Conservation (phyloP, 2,113 vertebrate genomes). For the Bos taurus region ARS-UCD2.0 NC_037333.1:27753501-27754000, state of each 20-base stretch:
- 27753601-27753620: conserved; percentile 61
- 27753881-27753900: not conserved
- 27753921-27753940: not conserved
- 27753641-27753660: conserved; percentile 55
- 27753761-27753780: conserved; percentile 52
- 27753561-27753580: conserved; percentile 57
- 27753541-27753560: conserved; percentile 36
- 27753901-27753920: not conserved
- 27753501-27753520: conserved; percentile 47
- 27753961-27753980: not conserved
- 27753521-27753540: conserved; percentile 43
- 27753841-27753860: not conserved
- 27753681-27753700: conserved; percentile 48
- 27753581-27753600: conserved; percentile 51
- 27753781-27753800: conserved; percentile 30
- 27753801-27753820: not conserved
- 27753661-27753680: conserved; percentile 58
- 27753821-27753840: not conserved
- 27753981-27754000: not conserved
- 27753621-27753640: conserved; percentile 18
- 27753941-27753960: not conserved
- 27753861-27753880: not conserved
- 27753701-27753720: conserved; percentile 45
- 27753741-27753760: conserved; percentile 22
- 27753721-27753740: conserved; percentile 56